These are phyloP conservation scores for Tragelaphus oryx DNA, from an alignment of 2,797 vertebrate species.

Conservation along the genomic window DNA sequence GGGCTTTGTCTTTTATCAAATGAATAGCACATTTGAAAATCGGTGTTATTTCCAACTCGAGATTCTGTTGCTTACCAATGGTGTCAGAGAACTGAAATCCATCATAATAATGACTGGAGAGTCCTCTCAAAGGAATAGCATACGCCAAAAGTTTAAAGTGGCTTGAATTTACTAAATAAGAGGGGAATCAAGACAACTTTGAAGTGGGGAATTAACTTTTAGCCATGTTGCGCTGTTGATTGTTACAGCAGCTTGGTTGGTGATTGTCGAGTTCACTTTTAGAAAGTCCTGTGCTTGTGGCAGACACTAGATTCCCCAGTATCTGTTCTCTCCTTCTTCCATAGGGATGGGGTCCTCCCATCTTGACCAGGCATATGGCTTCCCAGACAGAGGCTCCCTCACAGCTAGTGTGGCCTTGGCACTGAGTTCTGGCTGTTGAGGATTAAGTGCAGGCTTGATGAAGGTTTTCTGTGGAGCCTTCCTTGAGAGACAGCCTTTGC, in stretches of 20 bases:
- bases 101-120: background rate
- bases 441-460: background rate
- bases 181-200: background rate
- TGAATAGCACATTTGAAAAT: background rate
- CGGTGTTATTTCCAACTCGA: background rate
- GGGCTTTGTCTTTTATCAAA: background rate
- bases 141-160: background rate
- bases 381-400: background rate
- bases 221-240: background rate
- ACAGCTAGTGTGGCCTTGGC: background rate
- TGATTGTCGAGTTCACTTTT: background rate
- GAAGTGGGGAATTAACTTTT: background rate
- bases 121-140: background rate
- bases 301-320: background rate
- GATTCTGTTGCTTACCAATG: background rate
- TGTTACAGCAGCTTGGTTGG: background rate
- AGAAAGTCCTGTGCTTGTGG: background rate
- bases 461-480: background rate
- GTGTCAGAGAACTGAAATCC: background rate
- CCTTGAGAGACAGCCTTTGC: background rate
- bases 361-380: background rate
- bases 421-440: background rate
- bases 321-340: background rate
- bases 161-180: background rate
- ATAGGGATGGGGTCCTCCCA: background rate